Evolutionary conservation across 2,888 invertebrate genomes (phyloP).

Genomic region (Dolomedes plantarius): DNA sequence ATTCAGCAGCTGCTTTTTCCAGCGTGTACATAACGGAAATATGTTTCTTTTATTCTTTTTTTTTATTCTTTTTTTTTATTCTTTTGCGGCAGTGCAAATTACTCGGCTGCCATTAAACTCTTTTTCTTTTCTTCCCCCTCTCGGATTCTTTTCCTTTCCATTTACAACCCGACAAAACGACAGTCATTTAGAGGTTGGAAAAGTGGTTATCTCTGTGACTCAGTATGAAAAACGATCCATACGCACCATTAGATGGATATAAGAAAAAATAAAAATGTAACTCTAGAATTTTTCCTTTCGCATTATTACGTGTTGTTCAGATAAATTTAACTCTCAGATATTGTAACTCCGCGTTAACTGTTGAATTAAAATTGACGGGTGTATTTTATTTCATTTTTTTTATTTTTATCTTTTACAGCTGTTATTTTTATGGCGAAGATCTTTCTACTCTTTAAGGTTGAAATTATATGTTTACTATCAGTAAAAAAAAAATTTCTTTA

Average conservation of each 20-base stretch:
- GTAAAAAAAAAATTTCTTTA: no score
- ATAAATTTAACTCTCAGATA: no score
- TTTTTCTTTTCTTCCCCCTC: neutral
- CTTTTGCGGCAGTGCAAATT: neutral
- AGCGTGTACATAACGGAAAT: neutral
- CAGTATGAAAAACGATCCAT: neutral
- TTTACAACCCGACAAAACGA: constrained; percentile 10
- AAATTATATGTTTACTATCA: no score
- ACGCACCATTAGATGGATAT: neutral
- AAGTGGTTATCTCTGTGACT: neutral
- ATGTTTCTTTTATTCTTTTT: neutral
- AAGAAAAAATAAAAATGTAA: constrained; percentile 2
- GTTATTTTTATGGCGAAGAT: no score
- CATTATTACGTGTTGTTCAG: neutral
- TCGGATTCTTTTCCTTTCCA: neutral
- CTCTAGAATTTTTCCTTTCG: neutral
- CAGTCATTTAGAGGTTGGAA: neutral
- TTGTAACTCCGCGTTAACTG: no score
- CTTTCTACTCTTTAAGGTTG: no score
- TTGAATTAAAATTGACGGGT: no score
- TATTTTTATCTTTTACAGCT: no score
- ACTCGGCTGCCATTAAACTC: neutral
- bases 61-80: neutral
- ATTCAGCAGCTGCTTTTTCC: neutral
- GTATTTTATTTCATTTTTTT: no score